Evolutionary conservation across 2,797 vertebrate species (phyloP).

Genomic region (Poeciliopsis paucimaculata): DNA sequence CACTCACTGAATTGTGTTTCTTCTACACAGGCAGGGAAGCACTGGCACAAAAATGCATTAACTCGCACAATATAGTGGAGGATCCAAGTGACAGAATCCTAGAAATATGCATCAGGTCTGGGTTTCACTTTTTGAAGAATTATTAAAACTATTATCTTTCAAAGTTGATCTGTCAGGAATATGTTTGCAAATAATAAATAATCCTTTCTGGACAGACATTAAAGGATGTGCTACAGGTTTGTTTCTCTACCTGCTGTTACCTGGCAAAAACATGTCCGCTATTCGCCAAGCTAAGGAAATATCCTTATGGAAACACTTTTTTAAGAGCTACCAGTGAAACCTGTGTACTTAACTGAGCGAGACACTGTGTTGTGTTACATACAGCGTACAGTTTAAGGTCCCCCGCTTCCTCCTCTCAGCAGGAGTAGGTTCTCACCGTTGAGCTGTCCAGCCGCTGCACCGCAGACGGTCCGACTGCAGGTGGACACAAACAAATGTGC

Average conservation of each 20-base stretch:
- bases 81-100: not conserved
- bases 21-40: conserved; percentile 17
- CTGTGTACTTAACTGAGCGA: conserved; percentile 45
- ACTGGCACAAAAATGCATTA: not conserved
- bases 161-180: not conserved
- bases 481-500: conserved; percentile 54
- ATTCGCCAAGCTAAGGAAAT: conserved; percentile 14
- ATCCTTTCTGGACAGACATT: not conserved
- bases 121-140: too few species aligned
- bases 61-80: not conserved
- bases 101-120: too few species aligned
- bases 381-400: conserved; percentile 86
- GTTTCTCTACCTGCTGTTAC: not conserved
- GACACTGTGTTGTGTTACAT: conserved; percentile 82
- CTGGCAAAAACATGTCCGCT: conserved; percentile 13
- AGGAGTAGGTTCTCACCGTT: conserved; percentile 99
- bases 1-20: conserved; percentile 11
- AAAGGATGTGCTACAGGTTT: not conserved
- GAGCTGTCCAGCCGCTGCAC: conserved; percentile 99
- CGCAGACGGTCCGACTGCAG: conserved; percentile 90
- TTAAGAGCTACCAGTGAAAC: conserved; percentile 33
- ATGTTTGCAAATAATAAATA: not conserved
- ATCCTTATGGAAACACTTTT: not conserved
- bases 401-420: conserved; percentile 92
- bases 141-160: too few species aligned